Conservation (phyloP, 2,888 invertebrate genomes). For the Drosophila atripex region DNA sequence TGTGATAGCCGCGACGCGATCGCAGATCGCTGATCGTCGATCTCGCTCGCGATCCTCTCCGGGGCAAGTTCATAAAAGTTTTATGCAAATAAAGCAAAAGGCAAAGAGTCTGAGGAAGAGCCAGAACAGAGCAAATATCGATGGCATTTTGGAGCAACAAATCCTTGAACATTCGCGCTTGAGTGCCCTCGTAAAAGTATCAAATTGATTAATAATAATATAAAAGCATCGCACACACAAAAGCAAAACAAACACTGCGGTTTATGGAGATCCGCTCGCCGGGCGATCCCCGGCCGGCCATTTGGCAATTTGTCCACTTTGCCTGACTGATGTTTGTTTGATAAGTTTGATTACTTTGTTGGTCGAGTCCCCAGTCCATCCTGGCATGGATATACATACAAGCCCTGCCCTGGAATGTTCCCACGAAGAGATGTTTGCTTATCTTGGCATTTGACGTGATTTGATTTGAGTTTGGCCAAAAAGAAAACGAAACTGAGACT, state of each 20-base stretch:
- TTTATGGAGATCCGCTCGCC: slow-evolving; percentile 4
- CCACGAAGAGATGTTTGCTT: slow-evolving; percentile 66
- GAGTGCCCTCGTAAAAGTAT: slow-evolving; percentile 78
- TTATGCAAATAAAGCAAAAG: slow-evolving; percentile 68
- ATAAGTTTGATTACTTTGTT: slow-evolving; percentile 76
- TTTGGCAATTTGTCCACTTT: slow-evolving; percentile 70
- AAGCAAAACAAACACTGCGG: slow-evolving; percentile 60
- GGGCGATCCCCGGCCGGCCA: slow-evolving; percentile 6
- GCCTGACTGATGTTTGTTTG: slow-evolving; percentile 74
- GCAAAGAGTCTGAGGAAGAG: slow-evolving; percentile 4
- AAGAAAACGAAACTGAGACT: slow-evolving; percentile 41
- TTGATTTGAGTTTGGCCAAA: slow-evolving; percentile 59
- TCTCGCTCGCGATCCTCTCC: slow-evolving; percentile 34
- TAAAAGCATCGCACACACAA: slow-evolving; percentile 57
- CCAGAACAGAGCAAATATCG: slow-evolving; percentile 30
- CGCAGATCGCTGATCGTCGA: slow-evolving; percentile 13
- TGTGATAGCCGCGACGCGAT: slow-evolving; percentile 70
- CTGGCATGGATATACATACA: background rate
- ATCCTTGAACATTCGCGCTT: slow-evolving; percentile 74
- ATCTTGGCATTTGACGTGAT: slow-evolving; percentile 72
- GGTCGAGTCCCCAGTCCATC: background rate
- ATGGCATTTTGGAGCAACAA: slow-evolving; percentile 56
- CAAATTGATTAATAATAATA: slow-evolving; percentile 79
- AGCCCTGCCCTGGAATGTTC: slow-evolving; percentile 54
- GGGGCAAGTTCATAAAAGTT: slow-evolving; percentile 68